Evolutionary conservation across 2,888 invertebrate genomes (phyloP), one percentile per base, ranked within the genome.

Genomic region (Poecilus cupreus): DNA sequence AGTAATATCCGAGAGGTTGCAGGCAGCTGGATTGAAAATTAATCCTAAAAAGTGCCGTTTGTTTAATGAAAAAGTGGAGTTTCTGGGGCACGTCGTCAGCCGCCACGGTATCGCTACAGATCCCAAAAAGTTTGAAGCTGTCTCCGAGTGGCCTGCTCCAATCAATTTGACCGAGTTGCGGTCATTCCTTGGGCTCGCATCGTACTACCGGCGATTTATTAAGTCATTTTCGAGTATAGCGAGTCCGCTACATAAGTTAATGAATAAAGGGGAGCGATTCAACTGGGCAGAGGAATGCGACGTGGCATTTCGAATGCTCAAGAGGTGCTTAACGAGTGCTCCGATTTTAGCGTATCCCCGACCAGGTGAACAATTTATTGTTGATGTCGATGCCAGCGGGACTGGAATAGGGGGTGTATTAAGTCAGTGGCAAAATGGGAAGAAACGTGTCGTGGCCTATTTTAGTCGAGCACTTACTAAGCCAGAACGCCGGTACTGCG

Each of bases 191-290:
- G 22, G 32, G 24, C 68, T 86, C 49, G 81, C 82, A 5, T 83
- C 83, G 0, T 87, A 85, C 83, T 87, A 86, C 80, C 81, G 86
- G 0, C 82, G 84, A 37, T 87, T 85, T 57, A 83, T 84, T 0
- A 76, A 74, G n/a, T 5, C 4, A 10, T 8, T 64, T 8, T 26
- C 32, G 18, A 26, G 4, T 4, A 64, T 26, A 8, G 13, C 64
- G 4, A 32, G 2, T 13, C 85, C 85, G 0, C 49, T 86, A 5
- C 82, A 82, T 57, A 13, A 74, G 3, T 79, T 86, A 2, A 11
- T 84, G 4, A 83, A 83, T 43, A 84, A 84, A 46, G 57, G 78
- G 3, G 68, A 24, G 46, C 6, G 54, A 20, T 54, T 11, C 22
- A 4, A 10, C 8, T 54, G 68, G 68, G 16, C 8, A 32, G 39